phyloP scores from a whole-genome alignment of 2,888 invertebrate genomes.

The Platycheirus rosarum region DNA sequence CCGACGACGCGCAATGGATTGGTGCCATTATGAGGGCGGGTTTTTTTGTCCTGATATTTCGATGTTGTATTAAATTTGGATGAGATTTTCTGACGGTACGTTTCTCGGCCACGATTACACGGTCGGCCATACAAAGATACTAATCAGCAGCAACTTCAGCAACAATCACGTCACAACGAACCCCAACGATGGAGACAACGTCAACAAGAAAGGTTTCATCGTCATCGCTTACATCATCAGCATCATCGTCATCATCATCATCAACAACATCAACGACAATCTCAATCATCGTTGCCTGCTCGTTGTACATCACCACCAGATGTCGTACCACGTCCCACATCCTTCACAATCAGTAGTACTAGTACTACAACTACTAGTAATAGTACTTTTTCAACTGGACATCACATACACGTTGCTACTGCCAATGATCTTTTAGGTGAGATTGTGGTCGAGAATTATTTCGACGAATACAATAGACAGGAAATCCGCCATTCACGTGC shows the following conservation, averaged over 20 bases:
- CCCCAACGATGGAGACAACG: constrained; percentile 75
- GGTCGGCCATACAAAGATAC: constrained; percentile 74
- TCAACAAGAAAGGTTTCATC: constrained; percentile 75
- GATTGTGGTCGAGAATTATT: constrained; percentile 81
- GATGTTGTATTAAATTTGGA: constrained; percentile 83
- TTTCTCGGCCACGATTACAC: constrained; percentile 77
- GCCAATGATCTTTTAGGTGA: constrained; percentile 75
- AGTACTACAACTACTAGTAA: constrained; percentile 2
- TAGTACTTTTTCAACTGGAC: constrained; percentile 17
- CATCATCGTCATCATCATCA: constrained; percentile 75
- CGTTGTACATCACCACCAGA: constrained; percentile 81
- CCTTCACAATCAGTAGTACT: constrained; percentile 75
- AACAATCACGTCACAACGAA: constrained; percentile 74
- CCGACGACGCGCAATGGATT: constrained; percentile 93
- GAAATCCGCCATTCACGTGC: constrained; percentile 79
- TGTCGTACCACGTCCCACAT: constrained; percentile 80
- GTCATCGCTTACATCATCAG: constrained; percentile 69
- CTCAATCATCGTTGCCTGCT: constrained; percentile 75
- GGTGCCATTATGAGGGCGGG: constrained; percentile 88
- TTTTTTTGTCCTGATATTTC: constrained; percentile 83
- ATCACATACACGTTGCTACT: constrained; percentile 26
- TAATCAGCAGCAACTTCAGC: constrained; percentile 76
- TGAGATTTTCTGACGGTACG: constrained; percentile 82
- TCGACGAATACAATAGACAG: constrained; percentile 82
- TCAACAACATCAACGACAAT: constrained; percentile 44